Percentiles rank a stretch among this genome's conserved stretches.
phyloP scores from a whole-genome alignment of 2,113 vertebrate genomes.

The Empidonax alnorum region DNA sequence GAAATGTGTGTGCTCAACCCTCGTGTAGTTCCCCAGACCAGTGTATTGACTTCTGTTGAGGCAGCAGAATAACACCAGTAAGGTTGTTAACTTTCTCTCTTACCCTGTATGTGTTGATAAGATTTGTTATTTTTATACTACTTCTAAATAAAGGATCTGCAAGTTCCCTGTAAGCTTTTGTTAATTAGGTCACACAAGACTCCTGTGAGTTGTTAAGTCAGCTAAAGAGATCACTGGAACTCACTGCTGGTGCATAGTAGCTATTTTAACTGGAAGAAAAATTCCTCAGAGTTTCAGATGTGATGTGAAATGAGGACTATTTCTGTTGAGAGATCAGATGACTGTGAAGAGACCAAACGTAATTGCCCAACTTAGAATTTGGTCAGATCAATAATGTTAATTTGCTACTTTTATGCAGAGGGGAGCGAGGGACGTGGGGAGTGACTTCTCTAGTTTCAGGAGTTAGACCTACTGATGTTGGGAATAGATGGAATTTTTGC shows the following conservation, averaged over 20 bases:
- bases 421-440: fast-evolving
- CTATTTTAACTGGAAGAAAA: conserved; percentile 53
- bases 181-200: conserved; percentile 66
- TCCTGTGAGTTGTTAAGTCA: conserved; percentile 62
- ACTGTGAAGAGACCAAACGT: conserved; percentile 26
- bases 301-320: conserved; percentile 40
- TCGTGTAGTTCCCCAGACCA: not conserved
- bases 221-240: conserved; percentile 42
- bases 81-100: conserved; percentile 10
- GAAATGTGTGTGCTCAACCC: not conserved
- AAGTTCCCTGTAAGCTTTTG: conserved; percentile 36
- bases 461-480: not conserved
- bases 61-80: not conserved
- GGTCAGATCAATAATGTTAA: not conserved
- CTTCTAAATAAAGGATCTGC: conserved; percentile 48
- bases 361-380: conserved; percentile 33
- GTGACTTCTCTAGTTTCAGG: not conserved
- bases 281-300: conserved; percentile 46
- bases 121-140: conserved; percentile 45
- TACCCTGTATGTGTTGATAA: conserved; percentile 6
- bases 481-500: not conserved
- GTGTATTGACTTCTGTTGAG: not conserved
- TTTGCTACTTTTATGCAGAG: not conserved
- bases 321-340: conserved; percentile 31
- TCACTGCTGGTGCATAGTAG: conserved; percentile 14